Base-by-base conservation (phyloP, 2,888 invertebrate genomes). In the Trisateles emortualis region DNA sequence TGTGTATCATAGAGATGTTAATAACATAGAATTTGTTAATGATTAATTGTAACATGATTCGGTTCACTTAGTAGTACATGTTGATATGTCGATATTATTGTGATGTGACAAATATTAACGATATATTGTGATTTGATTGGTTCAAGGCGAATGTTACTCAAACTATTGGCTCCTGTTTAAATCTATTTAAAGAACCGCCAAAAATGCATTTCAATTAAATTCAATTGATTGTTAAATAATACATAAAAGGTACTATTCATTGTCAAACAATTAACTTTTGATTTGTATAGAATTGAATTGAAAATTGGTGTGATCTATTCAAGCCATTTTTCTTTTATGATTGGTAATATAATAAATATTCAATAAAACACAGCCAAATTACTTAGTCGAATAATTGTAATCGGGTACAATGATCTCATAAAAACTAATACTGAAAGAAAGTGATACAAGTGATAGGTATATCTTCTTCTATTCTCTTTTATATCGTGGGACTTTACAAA, bases 1-100 rank as follows among this genome's bases (percentile, higher is more conserved):
- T 47, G 50, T 48, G 46, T 58, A 61, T 67, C 41, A 46, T 46
- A 51, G 44, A 76, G 72, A 74, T 72, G 76, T 75, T 70, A 83
- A 82, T 83, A 81, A 74, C 73, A 78, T 76, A 72, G 62, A 68
- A 62, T 73, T 74, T 68, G 72, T 68, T 74, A 71, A 70, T 76
- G 77, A 80, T 81, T 70, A 78, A 81, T 81, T 70, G 68, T 61
- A 59, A 65, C 68, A 72, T 67, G 76, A 69, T 67, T 66, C 64
- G 64, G 44, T 73, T 62, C 68, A 71, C 66, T 59, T 56, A 52
- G 59, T 56, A 52, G 59, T 66, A 64, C 30, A 51, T 50, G 46
- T 58, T 63, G 67, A 69, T 71, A 59, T 66, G 58, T 68, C 60
- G 59, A 53, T 74, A 64, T 61, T 62, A 66, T 65, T 60, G 59